These are phyloP conservation scores for Myxocyprinus asiaticus DNA, from an alignment of 2,113 vertebrate species.

Conservation along the genomic window DNA sequence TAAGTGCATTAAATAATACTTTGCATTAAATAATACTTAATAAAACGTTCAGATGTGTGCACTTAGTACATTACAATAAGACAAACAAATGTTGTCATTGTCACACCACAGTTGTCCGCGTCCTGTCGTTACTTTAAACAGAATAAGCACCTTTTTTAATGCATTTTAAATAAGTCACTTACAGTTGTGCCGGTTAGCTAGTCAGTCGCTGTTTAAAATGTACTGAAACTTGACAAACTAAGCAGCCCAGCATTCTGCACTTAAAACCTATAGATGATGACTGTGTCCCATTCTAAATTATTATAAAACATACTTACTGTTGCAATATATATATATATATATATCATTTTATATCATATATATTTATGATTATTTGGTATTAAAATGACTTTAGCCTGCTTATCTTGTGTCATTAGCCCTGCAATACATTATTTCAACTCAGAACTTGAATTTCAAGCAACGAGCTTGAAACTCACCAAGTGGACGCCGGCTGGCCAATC, in stretches of 20 bases:
- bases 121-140: background rate
- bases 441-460: slow-evolving; percentile 54
- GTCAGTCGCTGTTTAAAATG: background rate
- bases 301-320: background rate
- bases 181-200: background rate
- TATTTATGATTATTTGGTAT: too few species aligned
- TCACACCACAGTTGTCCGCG: background rate
- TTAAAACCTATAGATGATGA: background rate
- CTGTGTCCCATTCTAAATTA: background rate
- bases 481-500: slow-evolving; percentile 67
- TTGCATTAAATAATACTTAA: background rate
- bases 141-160: background rate
- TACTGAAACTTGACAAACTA: background rate
- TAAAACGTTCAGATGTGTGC: background rate
- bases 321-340: too few species aligned
- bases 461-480: slow-evolving; percentile 63
- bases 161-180: too few species aligned
- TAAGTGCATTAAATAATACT: background rate
- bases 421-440: slow-evolving; percentile 42
- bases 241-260: background rate
- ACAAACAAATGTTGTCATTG: background rate
- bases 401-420: slow-evolving; percentile 22
- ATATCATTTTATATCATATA: too few species aligned
- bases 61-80: background rate
- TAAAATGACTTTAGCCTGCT: too few species aligned